phyloP scores from a whole-genome alignment of 2,113 vertebrate species.

The Oostethus manadensis region DNA sequence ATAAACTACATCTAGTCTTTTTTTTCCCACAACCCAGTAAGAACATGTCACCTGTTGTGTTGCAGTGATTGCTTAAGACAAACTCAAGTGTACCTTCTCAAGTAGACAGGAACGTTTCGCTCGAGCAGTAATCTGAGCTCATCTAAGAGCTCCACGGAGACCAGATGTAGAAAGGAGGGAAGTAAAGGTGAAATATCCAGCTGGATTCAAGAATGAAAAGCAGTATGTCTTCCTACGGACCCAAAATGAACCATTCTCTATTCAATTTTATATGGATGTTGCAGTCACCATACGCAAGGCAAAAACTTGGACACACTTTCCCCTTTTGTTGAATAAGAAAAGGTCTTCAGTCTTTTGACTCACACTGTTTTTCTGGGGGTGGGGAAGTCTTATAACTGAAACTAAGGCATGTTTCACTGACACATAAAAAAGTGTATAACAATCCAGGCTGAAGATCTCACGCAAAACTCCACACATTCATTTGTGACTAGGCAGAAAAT shows the following conservation, averaged over 20 bases:
- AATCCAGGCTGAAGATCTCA: too few relatives aligned
- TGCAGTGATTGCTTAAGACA: slow-evolving; percentile 11
- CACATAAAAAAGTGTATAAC: too few relatives aligned
- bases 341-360: too few relatives aligned
- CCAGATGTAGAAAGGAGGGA: slow-evolving; percentile 19
- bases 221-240: slow-evolving; percentile 28
- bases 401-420: too few relatives aligned
- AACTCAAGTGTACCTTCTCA: neutral
- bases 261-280: neutral
- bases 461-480: too few relatives aligned
- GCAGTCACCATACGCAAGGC: neutral
- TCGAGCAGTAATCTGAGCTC: slow-evolving; percentile 38
- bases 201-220: slow-evolving; percentile 27
- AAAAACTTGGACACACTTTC: too few relatives aligned
- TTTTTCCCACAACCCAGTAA: neutral
- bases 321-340: too few relatives aligned
- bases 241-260: slow-evolving; percentile 3
- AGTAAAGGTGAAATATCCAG: slow-evolving; percentile 43
- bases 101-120: slow-evolving; percentile 39
- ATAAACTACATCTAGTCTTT: too few relatives aligned
- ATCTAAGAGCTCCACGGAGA: slow-evolving; percentile 39
- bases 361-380: too few relatives aligned
- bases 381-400: too few relatives aligned
- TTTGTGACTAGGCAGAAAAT: too few relatives aligned
- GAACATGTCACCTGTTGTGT: neutral